These are phyloP conservation scores for Eriocheir sinensis DNA, from an alignment of 1,140 invertebrate species.

Conservation along the genomic window DNA sequence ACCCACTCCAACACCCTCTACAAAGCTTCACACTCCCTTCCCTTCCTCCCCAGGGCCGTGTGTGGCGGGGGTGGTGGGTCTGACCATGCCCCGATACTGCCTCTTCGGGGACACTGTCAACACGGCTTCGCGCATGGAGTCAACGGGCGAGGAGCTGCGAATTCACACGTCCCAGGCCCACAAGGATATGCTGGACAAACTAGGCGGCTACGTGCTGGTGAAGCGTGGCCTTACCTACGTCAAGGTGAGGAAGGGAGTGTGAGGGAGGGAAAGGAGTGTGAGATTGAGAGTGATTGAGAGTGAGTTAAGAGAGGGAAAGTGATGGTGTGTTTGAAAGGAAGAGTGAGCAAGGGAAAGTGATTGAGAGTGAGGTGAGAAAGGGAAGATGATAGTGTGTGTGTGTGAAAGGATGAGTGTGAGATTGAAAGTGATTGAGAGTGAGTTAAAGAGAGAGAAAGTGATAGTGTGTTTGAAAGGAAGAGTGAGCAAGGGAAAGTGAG, in stretches of 20 bases:
- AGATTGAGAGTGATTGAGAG: not conserved
- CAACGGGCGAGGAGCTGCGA: constrained; percentile 86
- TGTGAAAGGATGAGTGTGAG: not conserved
- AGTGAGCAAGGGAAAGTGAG: not conserved
- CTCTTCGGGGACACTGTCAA: constrained; percentile 97
- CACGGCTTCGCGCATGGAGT: constrained; percentile 94
- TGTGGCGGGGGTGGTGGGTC: constrained; percentile 90
- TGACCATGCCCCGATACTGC: constrained; percentile 87
- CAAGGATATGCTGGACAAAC: constrained; percentile 87
- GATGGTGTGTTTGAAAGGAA: not conserved
- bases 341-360: not conserved
- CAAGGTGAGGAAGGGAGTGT: constrained; percentile 86
- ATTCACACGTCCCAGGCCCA: constrained; percentile 89
- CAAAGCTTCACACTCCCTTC: not conserved
- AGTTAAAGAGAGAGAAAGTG: not conserved
- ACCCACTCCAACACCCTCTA: not conserved
- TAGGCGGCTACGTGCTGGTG: constrained; percentile 91
- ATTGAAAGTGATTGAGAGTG: not conserved
- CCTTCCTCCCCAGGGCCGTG: constrained; percentile 86
- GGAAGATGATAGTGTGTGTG: too few species aligned
- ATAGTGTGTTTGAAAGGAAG: not conserved
- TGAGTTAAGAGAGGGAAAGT: not conserved
- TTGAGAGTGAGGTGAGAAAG: not conserved
- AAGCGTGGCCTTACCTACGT: constrained; percentile 91
- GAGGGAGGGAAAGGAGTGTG: not conserved